Evolutionary conservation across 1,140 invertebrate species (phyloP).

Genomic region (Aphidius ervi): DNA sequence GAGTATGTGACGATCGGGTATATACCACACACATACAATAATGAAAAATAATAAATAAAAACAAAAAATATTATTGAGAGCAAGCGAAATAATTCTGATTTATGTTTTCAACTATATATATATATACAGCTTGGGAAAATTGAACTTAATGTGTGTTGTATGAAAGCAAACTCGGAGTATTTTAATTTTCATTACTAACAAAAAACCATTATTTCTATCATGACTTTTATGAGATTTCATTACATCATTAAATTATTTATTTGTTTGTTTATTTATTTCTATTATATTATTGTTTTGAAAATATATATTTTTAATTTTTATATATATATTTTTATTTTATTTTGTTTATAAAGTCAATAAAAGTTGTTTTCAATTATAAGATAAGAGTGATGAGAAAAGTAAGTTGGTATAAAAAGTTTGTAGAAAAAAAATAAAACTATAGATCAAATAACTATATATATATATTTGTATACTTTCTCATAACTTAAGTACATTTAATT

Average conservation of each 20-base stretch:
- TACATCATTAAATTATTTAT: not conserved
- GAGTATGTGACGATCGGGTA: conserved; percentile 27
- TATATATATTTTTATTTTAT: no score
- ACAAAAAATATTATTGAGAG: conserved; percentile 24
- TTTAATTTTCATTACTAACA: conserved; percentile 15
- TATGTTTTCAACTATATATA: conserved; percentile 21
- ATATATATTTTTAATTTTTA: not conserved
- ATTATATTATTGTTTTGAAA: conserved; percentile 6
- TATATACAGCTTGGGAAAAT: conserved; percentile 14
- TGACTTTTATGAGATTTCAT: conserved; percentile 18
- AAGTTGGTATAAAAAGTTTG: no score
- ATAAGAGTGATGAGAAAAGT: no score
- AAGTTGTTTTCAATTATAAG: no score
- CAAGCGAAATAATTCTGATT: conserved; percentile 31
- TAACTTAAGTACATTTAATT: no score
- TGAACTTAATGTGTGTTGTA: conserved; percentile 7
- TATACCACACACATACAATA: conserved; percentile 8
- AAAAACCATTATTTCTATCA: conserved; percentile 7
- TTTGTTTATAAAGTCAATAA: no score
- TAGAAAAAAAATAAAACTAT: no score
- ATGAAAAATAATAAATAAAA: not conserved
- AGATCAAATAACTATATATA: no score
- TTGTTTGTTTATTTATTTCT: conserved; percentile 6
- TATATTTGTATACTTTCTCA: no score
- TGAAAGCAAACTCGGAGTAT: conserved; percentile 12